Evolutionary conservation across 2,797 vertebrate species (phyloP).

Genomic region (Vultur gryphus): DNA sequence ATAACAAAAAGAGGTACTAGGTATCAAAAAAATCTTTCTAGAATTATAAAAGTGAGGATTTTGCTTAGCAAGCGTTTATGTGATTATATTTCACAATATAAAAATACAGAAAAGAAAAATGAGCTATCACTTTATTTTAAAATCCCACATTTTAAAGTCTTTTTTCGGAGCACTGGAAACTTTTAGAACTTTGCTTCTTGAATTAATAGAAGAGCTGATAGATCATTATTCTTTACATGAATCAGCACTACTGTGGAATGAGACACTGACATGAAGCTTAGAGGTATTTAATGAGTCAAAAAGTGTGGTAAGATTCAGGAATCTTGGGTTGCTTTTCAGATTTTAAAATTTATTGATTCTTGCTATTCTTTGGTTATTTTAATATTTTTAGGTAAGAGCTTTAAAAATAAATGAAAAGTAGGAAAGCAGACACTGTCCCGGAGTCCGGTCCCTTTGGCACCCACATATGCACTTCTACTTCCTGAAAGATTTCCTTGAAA

Average conservation of each 20-base stretch:
- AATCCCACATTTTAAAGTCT: background rate
- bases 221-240: background rate
- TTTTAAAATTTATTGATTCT: background rate
- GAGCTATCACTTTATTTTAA: background rate
- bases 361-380: background rate
- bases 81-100: background rate
- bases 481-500: background rate
- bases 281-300: background rate
- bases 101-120: background rate
- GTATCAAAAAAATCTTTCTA: background rate
- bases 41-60: background rate
- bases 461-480: background rate
- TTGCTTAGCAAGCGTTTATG: background rate
- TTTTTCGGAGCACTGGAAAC: background rate
- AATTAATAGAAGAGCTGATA: background rate
- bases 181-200: background rate
- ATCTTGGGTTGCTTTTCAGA: background rate
- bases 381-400: background rate
- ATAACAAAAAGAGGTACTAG: background rate
- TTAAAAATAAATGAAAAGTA: background rate
- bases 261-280: background rate
- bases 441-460: background rate
- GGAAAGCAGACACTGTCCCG: background rate
- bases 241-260: background rate
- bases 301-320: background rate